Evolutionary conservation across 2,797 vertebrate genomes (phyloP).

Genomic region (Calcarius lapponicus): DNA sequence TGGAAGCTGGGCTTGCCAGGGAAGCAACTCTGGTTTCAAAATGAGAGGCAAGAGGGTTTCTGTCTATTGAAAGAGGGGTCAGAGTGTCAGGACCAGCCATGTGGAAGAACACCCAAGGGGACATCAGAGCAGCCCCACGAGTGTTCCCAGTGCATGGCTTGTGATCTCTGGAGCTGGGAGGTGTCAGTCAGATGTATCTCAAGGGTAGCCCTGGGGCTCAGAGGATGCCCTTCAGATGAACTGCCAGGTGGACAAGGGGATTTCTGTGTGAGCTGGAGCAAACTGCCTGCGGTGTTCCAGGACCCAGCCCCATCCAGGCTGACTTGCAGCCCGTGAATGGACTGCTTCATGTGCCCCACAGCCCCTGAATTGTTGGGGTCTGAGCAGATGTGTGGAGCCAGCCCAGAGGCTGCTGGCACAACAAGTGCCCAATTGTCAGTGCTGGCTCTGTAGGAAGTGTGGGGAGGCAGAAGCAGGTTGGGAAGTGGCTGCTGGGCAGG

Average conservation of each 20-base stretch:
- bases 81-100: neutral
- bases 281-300: neutral
- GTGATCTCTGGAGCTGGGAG: neutral
- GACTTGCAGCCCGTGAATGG: slow-evolving; percentile 39
- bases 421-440: slow-evolving; percentile 67
- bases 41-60: neutral
- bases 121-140: neutral
- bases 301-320: slow-evolving; percentile 7
- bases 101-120: neutral
- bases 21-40: neutral
- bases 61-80: neutral
- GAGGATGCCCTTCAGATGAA: neutral
- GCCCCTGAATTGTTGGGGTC: slow-evolving; percentile 65
- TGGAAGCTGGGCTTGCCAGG: neutral
- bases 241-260: slow-evolving; percentile 40
- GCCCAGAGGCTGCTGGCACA: slow-evolving; percentile 34
- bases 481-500: slow-evolving; percentile 5
- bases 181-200: neutral
- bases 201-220: neutral
- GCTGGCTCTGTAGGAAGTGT: slow-evolving; percentile 37
- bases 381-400: slow-evolving; percentile 65
- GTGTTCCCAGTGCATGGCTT: neutral
- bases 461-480: slow-evolving; percentile 28
- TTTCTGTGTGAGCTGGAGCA: slow-evolving; percentile 48
- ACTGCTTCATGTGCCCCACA: slow-evolving; percentile 63